Evolutionary conservation across 2,113 vertebrate genomes (phyloP).

Genomic region (Elephantulus edwardii): DNA sequence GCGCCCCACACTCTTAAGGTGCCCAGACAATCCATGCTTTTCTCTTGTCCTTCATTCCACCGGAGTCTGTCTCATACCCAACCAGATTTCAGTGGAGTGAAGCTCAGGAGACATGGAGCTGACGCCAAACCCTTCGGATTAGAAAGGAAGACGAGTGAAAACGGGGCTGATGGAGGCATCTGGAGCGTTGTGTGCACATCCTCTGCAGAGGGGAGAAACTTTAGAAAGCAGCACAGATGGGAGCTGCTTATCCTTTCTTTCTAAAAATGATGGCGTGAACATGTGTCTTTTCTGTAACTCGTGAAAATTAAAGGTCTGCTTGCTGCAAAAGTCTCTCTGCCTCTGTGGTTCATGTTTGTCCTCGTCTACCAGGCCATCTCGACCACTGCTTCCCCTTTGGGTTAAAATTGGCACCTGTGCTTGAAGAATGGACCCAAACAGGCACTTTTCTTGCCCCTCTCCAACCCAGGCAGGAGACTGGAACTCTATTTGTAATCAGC

Average conservation of each 20-base stretch:
- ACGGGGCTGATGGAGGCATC: not conserved
- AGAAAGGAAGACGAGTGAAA: not conserved
- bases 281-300: slow-evolving; percentile 56
- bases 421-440: not conserved
- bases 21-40: slow-evolving; percentile 87
- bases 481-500: not conserved
- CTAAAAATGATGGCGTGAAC: slow-evolving; percentile 17
- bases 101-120: slow-evolving; percentile 95
- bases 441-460: not conserved
- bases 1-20: not conserved
- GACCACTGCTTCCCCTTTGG: slow-evolving; percentile 44
- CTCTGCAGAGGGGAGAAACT: not conserved
- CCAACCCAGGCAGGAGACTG: not conserved
- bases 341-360: slow-evolving; percentile 39
- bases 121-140: slow-evolving; percentile 6
- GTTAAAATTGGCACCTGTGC: not conserved
- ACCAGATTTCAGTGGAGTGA: slow-evolving; percentile 99
- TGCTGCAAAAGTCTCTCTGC: slow-evolving; percentile 63
- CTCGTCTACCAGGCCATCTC: not conserved
- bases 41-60: slow-evolving; percentile 99
- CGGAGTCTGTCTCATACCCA: slow-evolving; percentile 97
- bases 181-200: not conserved
- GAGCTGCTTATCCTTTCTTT: not conserved
- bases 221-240: not conserved
- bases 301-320: slow-evolving; percentile 73